A percentile compares a stretch with the other conserved stretches of the same genome.
Conservation (phyloP, 30 jellyfish, hydroid and myxozoan species). For the Pelagia noctiluca region DNA sequence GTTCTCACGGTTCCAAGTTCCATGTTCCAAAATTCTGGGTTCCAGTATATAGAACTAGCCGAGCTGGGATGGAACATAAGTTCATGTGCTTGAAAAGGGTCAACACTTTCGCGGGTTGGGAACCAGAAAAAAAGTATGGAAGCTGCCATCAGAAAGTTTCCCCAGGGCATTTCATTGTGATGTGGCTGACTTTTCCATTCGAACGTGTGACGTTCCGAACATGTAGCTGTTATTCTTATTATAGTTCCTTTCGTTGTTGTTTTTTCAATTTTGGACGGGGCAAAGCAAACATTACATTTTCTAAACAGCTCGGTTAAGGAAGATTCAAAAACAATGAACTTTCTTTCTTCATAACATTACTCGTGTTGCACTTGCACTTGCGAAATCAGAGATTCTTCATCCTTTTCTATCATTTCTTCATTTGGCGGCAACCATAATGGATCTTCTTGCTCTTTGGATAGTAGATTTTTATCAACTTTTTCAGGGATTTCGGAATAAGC, state of each 20-base stretch:
- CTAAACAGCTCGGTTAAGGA: conserved; percentile 16
- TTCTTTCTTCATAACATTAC: conserved; percentile 4
- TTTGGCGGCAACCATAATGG: background rate
- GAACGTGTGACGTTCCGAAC: conserved; percentile 34
- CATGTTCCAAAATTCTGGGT: too few relatives aligned
- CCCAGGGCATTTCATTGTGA: conserved; percentile 38
- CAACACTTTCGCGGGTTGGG: conserved; percentile 39
- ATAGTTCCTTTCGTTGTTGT: background rate
- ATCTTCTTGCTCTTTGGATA: background rate
- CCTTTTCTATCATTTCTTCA: background rate
- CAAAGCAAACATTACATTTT: background rate
- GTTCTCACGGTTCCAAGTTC: too few relatives aligned
- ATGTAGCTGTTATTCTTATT: conserved; percentile 1
- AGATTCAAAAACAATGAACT: conserved; percentile 4
- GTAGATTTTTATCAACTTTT: background rate
- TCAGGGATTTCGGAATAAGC: background rate
- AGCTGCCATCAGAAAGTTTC: conserved; percentile 57
- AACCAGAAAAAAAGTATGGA: conserved; percentile 54
- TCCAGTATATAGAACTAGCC: too few relatives aligned
- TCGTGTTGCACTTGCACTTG: too few relatives aligned
- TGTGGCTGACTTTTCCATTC: conserved; percentile 47
- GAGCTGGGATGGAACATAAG: conserved; percentile 25
- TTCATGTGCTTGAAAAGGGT: conserved; percentile 36
- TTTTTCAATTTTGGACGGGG: conserved; percentile 27
- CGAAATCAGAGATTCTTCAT: background rate